Conservation (phyloP, 2,888 invertebrate species). For the Lepidonotus clava region DNA sequence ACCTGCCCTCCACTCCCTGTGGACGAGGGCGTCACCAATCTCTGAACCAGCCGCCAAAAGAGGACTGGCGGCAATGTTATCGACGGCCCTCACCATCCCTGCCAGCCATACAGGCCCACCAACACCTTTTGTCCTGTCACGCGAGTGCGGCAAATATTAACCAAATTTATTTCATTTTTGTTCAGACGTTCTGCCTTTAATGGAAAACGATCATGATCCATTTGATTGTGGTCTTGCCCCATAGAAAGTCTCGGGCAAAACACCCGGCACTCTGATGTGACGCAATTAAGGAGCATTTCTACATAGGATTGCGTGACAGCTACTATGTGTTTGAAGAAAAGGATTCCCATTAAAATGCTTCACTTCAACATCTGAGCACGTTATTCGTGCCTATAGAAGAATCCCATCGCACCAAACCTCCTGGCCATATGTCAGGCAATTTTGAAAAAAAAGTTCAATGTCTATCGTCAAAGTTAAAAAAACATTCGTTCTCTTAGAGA, state of each 20-base stretch:
- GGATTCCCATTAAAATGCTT: not conserved
- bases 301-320: conserved; percentile 1
- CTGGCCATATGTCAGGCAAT: too few species aligned
- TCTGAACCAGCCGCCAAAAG: not conserved
- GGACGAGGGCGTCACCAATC: conserved; percentile 1
- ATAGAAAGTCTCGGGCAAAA: conserved; percentile 33
- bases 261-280: not conserved
- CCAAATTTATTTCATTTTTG: conserved; percentile 26
- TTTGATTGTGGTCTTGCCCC: not conserved
- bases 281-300: not conserved
- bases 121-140: conserved; percentile 39
- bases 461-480: too few species aligned
- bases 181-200: conserved; percentile 14
- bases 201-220: conserved; percentile 33
- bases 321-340: not conserved
- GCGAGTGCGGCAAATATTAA: conserved; percentile 48
- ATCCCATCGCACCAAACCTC: too few species aligned
- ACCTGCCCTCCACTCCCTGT: conserved; percentile 13
- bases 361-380: not conserved
- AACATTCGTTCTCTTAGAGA: too few species aligned
- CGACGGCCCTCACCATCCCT: not conserved
- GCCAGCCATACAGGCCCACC: not conserved
- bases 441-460: too few species aligned
- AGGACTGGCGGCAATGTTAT: conserved; percentile 18
- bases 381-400: too few species aligned